Evolutionary conservation across 2,113 vertebrate genomes (phyloP).

Genomic region (Rutilus rutilus): DNA sequence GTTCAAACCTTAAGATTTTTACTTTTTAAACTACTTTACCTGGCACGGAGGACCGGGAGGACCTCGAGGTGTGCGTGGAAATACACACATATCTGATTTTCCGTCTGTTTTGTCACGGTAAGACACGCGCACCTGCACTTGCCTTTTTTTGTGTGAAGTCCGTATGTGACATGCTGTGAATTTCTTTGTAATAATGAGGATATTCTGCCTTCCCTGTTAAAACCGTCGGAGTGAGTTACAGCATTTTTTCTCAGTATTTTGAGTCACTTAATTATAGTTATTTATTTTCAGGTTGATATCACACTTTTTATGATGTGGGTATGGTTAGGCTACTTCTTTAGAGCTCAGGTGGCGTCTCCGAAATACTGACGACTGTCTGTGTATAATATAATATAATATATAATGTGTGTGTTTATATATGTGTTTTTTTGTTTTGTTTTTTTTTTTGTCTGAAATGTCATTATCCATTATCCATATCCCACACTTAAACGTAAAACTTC

Average conservation of each 20-base stretch:
- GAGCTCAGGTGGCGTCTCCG: background rate
- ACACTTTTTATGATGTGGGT: background rate
- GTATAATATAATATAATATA: too few species aligned
- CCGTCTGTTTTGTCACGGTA: background rate
- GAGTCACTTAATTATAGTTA: background rate
- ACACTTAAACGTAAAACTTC: too few species aligned
- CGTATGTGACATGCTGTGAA: background rate
- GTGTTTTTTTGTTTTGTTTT: background rate
- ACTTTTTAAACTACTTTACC: conserved; percentile 14
- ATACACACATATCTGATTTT: background rate
- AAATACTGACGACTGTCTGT: background rate
- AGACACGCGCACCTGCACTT: conserved; percentile 21
- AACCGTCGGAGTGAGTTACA: background rate
- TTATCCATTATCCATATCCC: background rate
- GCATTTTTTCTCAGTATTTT: background rate
- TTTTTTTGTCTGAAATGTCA: background rate
- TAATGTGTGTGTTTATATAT: background rate
- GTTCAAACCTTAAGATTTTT: background rate
- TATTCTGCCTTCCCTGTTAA: background rate
- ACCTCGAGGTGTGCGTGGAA: background rate
- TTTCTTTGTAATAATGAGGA: background rate
- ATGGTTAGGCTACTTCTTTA: background rate
- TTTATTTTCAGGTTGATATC: background rate
- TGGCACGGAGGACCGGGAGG: background rate
- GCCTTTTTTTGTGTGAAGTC: background rate